A percentile compares a stretch with the other conserved stretches of the same genome.
phyloP scores from a whole-genome alignment of 2,113 vertebrate genomes.

The Xerus inauris region DNA sequence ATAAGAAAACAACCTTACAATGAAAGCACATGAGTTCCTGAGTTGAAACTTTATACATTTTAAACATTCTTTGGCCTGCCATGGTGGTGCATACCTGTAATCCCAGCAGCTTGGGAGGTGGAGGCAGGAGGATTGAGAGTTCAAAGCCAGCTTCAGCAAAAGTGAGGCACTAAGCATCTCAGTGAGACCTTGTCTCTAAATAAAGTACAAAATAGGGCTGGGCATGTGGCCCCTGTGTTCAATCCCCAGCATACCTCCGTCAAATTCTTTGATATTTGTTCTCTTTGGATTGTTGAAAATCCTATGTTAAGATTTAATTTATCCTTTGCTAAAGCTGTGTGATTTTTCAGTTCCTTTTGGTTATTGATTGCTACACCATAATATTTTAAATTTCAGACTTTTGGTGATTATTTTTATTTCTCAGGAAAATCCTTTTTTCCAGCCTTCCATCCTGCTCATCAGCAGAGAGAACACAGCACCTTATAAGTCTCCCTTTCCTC shows the following conservation, averaged over 20 bases:
- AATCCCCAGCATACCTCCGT: no score
- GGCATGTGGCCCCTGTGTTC: no score
- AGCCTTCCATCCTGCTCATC: conserved; percentile 13
- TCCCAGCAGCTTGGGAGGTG: no score
- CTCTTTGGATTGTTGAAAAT: conserved; percentile 1
- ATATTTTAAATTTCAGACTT: conserved; percentile 54
- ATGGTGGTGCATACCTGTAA: no score
- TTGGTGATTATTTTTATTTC: conserved; percentile 69
- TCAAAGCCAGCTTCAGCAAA: no score
- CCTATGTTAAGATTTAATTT: conserved; percentile 1
- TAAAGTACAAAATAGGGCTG: no score
- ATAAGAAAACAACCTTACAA: neutral
- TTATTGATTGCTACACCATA: conserved; percentile 49
- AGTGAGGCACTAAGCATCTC: no score
- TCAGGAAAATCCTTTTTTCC: conserved; percentile 64
- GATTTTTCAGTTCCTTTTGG: conserved; percentile 39
- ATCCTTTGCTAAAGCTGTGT: neutral
- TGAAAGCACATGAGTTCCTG: neutral
- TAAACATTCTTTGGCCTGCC: neutral
- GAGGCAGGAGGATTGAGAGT: no score
- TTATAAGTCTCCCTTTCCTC: conserved; percentile 76
- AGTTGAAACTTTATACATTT: neutral
- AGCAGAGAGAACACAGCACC: conserved; percentile 62
- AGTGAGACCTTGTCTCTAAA: no score
- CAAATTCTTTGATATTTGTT: neutral